Evolutionary conservation across 2,888 invertebrate species (phyloP).

Genomic region (Troilus luridus): DNA sequence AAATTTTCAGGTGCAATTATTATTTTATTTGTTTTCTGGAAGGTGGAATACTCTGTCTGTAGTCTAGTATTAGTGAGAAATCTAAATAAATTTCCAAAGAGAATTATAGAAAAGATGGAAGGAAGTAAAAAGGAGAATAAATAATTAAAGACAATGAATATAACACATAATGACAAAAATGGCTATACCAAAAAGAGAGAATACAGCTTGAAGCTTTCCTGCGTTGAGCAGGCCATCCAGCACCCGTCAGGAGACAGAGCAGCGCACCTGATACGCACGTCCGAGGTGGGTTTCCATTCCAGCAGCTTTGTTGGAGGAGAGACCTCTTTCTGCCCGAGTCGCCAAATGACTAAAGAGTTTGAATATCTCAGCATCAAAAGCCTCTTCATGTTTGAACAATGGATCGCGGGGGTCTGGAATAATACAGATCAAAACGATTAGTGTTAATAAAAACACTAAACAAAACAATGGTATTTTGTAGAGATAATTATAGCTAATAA

Average conservation of each 20-base stretch:
- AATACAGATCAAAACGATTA: background rate
- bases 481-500: too few species aligned
- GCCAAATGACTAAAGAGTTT: constrained; percentile 69
- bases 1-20: too few species aligned
- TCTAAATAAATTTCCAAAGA: too few species aligned
- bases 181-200: constrained; percentile 73
- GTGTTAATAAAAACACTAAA: background rate
- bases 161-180: background rate
- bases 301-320: constrained; percentile 77
- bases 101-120: background rate
- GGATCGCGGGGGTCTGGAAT: constrained; percentile 66
- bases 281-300: constrained; percentile 76
- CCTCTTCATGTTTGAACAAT: constrained; percentile 65
- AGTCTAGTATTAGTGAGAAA: too few species aligned
- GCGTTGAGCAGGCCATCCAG: constrained; percentile 83
- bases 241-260: constrained; percentile 80
- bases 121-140: background rate
- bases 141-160: background rate
- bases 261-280: constrained; percentile 79
- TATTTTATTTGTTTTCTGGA: too few species aligned
- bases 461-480: too few species aligned
- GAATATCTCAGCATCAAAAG: constrained; percentile 69
- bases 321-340: constrained; percentile 59
- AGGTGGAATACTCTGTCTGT: too few species aligned
- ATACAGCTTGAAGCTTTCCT: constrained; percentile 77